A percentile compares a stretch with the other conserved stretches of the same genome.
Conservation (phyloP, 2,888 invertebrate species). For the Cataglyphis livida region DNA sequence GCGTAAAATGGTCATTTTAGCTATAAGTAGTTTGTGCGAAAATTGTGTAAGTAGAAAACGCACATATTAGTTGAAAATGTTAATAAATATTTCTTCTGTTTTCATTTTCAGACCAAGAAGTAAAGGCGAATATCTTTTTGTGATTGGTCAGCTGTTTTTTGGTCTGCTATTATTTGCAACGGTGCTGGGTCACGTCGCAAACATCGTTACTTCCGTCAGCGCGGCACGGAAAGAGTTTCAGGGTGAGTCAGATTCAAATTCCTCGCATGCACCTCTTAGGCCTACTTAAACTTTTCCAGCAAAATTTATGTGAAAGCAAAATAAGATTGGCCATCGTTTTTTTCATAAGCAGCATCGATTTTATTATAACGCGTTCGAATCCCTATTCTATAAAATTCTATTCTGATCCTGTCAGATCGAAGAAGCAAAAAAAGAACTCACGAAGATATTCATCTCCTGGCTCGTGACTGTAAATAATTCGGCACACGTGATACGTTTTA, state of each 20-base stretch:
- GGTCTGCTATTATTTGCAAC: conserved; percentile 98
- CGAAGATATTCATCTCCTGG: conserved; percentile 44
- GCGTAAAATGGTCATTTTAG: not conserved
- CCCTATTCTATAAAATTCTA: conserved; percentile 17
- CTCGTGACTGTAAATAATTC: conserved; percentile 40
- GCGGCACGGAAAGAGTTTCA: conserved; percentile 99
- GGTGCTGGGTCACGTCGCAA: conserved; percentile 98
- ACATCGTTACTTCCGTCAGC: conserved; percentile 99
- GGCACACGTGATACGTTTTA: conserved; percentile 23
- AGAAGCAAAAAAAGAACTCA: conserved; percentile 19
- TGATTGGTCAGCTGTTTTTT: conserved; percentile 97
- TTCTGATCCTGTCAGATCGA: conserved; percentile 1
- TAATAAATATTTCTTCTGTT: not conserved
- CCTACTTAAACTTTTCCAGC: conserved; percentile 19
- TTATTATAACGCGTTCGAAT: conserved; percentile 21
- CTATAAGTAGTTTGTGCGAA: not conserved
- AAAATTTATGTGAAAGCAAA: conserved; percentile 24
- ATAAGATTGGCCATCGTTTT: conserved; percentile 6
- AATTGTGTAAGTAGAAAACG: not conserved
- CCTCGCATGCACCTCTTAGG: conserved; percentile 18
- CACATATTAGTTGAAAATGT: not conserved
- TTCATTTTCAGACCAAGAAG: conserved; percentile 90
- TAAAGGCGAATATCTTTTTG: conserved; percentile 97
- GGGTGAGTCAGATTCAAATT: conserved; percentile 89
- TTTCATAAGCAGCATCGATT: conserved; percentile 10